Percentiles rank a stretch among this genome's conserved stretches.
These are phyloP conservation scores for Aelia acuminata DNA, from an alignment of 2,888 invertebrate species.

Conservation along the genomic window DNA sequence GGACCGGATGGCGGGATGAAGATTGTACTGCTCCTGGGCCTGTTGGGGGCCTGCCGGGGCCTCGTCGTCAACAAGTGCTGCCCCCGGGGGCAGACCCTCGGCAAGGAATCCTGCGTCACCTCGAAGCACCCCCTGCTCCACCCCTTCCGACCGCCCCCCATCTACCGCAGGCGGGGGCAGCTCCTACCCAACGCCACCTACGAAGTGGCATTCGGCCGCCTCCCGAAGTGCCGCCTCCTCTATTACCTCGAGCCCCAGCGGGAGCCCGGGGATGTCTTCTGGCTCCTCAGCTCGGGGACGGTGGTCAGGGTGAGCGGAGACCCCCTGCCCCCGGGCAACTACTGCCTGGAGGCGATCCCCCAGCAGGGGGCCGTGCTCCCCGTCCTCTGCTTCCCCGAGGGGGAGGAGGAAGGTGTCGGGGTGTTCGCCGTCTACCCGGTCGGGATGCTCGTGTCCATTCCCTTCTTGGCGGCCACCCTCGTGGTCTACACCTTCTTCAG, in stretches of 20 bases:
- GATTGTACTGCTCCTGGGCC: background rate
- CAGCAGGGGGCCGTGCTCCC: conserved; percentile 56
- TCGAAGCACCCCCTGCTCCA: conserved; percentile 49
- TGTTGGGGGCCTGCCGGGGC: conserved; percentile 2
- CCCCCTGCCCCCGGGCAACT: conserved; percentile 50
- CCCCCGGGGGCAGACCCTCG: conserved; percentile 53
- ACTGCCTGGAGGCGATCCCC: conserved; percentile 61
- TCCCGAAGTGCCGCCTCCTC: conserved; percentile 59
- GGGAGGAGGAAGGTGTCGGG: conserved; percentile 59
- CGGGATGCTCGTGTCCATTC: conserved; percentile 73
- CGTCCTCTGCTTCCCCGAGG: conserved; percentile 63
- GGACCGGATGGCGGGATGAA: conserved; percentile 48
- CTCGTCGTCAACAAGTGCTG: conserved; percentile 47
- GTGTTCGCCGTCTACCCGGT: conserved; percentile 64
- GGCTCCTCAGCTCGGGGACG: conserved; percentile 58
- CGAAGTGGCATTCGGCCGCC: conserved; percentile 53
- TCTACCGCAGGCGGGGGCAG: conserved; percentile 31
- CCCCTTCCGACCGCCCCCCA: conserved; percentile 52
- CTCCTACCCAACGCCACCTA: background rate
- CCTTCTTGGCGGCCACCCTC: conserved; percentile 73
- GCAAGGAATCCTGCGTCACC: conserved; percentile 15
- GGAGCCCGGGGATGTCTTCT: conserved; percentile 61
- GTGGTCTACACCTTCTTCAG: conserved; percentile 72
- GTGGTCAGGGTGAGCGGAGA: conserved; percentile 57
- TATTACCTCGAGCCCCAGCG: conserved; percentile 62